phyloP scores from a whole-genome alignment of 2,113 vertebrate species.

The Piaya cayana region DNA sequence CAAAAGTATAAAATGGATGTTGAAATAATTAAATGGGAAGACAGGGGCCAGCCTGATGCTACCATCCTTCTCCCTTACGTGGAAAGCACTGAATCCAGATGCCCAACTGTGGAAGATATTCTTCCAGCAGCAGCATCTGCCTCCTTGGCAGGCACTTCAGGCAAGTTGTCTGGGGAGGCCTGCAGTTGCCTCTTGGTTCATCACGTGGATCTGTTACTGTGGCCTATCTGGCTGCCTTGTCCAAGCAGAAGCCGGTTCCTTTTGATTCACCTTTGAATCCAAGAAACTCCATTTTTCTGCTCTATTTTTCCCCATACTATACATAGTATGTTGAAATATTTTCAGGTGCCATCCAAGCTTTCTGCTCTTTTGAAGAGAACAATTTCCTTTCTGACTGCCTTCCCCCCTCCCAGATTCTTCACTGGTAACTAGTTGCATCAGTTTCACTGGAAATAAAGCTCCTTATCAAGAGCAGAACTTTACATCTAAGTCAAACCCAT shows the following conservation, averaged over 20 bases:
- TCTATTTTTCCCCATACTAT: not conserved
- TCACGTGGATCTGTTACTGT: conserved; percentile 74
- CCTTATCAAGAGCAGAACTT: conserved; percentile 6
- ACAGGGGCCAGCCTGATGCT: conserved; percentile 23
- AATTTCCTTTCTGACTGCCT: not conserved
- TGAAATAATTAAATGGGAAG: conserved; percentile 51
- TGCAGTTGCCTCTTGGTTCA: conserved; percentile 76
- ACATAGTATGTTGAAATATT: not conserved
- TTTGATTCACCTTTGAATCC: conserved; percentile 75
- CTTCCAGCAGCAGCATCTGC: conserved; percentile 84
- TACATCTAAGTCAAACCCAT: conserved; percentile 9
- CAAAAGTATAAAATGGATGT: conserved; percentile 2
- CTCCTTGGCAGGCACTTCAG: conserved; percentile 78
- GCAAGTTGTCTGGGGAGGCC: conserved; percentile 75
- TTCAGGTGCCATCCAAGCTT: not conserved
- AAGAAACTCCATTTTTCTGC: conserved; percentile 30
- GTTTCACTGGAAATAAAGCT: conserved; percentile 1
- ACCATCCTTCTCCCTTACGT: conserved; percentile 66
- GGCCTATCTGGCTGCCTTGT: conserved; percentile 74
- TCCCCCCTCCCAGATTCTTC: conserved; percentile 2
- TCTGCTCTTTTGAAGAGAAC: conserved; percentile 18
- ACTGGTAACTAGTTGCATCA: not conserved
- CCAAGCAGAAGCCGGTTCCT: conserved; percentile 70
- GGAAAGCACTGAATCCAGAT: conserved; percentile 79
- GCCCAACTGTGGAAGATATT: conserved; percentile 75